A percentile compares a stretch with the other conserved stretches of the same genome.
These are phyloP conservation scores for Heliconius congener DNA, from an alignment of 1,140 invertebrate genomes.

Conservation along the genomic window DNA sequence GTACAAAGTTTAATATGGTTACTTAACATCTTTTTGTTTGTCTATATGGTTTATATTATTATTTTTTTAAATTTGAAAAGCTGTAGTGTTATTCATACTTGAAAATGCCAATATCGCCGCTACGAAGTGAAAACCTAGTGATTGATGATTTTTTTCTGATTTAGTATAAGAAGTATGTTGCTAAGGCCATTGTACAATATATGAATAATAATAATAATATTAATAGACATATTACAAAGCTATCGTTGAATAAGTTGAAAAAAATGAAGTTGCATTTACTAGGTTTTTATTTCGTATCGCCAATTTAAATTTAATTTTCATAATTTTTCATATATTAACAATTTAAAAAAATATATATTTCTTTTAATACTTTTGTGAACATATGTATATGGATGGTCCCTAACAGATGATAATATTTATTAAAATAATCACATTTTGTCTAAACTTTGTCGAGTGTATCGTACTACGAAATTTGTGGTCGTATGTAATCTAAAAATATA, in stretches of 20 bases:
- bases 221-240: conserved; percentile 9
- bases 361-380: too few species aligned
- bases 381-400: neutral
- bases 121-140: neutral
- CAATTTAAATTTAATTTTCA: neutral
- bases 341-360: neutral
- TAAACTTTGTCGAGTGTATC: neutral
- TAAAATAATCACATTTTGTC: neutral
- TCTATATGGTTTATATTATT: too few species aligned
- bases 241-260: neutral
- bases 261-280: neutral
- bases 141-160: neutral
- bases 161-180: conserved; percentile 6
- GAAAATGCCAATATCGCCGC: neutral
- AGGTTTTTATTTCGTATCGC: neutral
- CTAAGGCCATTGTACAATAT: conserved; percentile 11
- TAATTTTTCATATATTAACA: too few species aligned
- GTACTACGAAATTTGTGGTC: neutral
- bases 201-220: conserved; percentile 13
- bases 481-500: neutral
- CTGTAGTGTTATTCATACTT: neutral
- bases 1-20: too few species aligned
- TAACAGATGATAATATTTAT: neutral
- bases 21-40: too few species aligned
- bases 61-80: neutral